Evolutionary conservation across 2,113 vertebrate species (phyloP).

Genomic region (Oncorhynchus clarkii): DNA sequence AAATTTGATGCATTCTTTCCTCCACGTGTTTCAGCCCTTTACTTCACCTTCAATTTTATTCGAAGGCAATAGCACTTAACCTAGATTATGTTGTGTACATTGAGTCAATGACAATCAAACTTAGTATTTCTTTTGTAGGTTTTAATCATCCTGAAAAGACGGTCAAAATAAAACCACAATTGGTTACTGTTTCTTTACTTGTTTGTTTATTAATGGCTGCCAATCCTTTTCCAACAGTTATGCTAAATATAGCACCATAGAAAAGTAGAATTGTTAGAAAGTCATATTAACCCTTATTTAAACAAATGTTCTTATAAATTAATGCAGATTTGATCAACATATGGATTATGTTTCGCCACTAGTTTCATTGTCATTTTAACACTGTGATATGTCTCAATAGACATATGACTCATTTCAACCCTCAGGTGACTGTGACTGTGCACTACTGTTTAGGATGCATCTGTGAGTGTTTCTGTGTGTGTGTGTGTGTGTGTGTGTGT

Average conservation of each 20-base stretch:
- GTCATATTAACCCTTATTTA: not conserved
- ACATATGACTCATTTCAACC: not conserved
- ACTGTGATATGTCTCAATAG: not conserved
- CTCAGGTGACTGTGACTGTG: not conserved
- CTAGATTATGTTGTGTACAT: conserved; percentile 14
- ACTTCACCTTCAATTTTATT: conserved; percentile 7
- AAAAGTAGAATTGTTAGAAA: not conserved
- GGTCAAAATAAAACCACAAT: conserved; percentile 12
- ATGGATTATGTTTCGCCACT: not conserved
- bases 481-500: not conserved
- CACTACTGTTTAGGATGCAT: not conserved
- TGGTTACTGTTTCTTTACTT: conserved; percentile 18
- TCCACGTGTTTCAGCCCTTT: conserved; percentile 12
- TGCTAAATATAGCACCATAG: not conserved
- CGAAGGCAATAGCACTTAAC: conserved; percentile 30
- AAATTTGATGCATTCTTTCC: not conserved
- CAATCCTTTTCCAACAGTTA: not conserved
- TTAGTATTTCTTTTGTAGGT: conserved; percentile 44
- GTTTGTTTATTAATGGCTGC: not conserved
- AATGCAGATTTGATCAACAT: not conserved
- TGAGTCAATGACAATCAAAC: conserved; percentile 35
- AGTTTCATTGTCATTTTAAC: not conserved
- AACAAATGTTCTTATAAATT: not conserved
- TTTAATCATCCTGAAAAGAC: conserved; percentile 19
- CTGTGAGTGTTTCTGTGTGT: not conserved